Evolutionary conservation across 1,140 invertebrate genomes (phyloP), one percentile per base, ranked within the genome.

Genomic region (Argopecten irradians): DNA sequence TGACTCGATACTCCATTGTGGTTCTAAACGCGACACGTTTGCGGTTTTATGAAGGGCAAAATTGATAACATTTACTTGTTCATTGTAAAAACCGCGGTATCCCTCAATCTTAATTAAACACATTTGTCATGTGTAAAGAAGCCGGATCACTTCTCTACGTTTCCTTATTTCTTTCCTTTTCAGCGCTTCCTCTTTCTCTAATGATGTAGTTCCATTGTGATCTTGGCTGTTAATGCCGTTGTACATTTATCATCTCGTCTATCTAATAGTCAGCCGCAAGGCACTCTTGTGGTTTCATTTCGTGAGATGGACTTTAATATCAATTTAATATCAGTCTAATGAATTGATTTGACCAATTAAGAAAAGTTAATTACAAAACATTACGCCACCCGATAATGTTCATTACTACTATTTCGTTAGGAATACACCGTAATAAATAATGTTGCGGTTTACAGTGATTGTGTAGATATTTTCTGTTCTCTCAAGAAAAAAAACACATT

Each of bases 81-180:
- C 22, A 71, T 46, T 71, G 55, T 71, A 71, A 3, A 71, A 71
- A 71, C 55, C 55, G 11, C 55, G 28, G 55, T 28, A 28, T 71
- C 55, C 55, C 55, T 71, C 55, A 71, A 28, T 71, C 55, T 71
- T 71, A 28, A 71, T 71, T 71, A 71, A 71, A 71, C 55, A 71
- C 22, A 71, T 71, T 71, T 71, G 55, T 71, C 55, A 16, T 71
- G 55, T 71, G 28, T 16, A 28, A 71, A 71, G n/a, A 71, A 71
- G 22, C 55, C 55, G 1, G 55, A 71, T n/a, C n/a, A 28, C 55
- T 71, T n/a, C n/a, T 16, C 43, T 16, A 19, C 43, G 22, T 2
- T 71, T 71, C 55, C n/a, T 71, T 71, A 71, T 71, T 71, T 71
- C 55, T 71, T 28, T 71, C 55, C 55, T 71, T 71, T 71, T 71